Evolutionary conservation across 1,140 invertebrate genomes (phyloP), one percentile per base, ranked within the genome.

Genomic region (Chionoecetes opilio): DNA sequence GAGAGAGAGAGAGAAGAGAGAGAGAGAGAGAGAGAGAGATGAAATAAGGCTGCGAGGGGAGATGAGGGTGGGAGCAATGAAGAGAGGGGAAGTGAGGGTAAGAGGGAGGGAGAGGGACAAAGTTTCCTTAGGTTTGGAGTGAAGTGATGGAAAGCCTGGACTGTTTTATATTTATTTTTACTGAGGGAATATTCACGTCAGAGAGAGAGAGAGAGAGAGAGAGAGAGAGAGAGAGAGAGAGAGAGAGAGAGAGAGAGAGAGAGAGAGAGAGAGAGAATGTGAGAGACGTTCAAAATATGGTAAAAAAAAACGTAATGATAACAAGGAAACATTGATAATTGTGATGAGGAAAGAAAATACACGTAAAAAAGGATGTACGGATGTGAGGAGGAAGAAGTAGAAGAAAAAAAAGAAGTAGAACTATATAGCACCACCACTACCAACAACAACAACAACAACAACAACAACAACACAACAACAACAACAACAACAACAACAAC

Each of bases 1-100:
- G 53, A 75, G 53, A 75, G 53, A 75, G 53, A 75, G 53, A 75
- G 53, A 75, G 53, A 75, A 75, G 53, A 75, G 53, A 75, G 53
- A 75, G 53, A 75, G 53, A 75, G 53, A 75, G 6, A 11, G 21
- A 75, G 53, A 75, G 53, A 75, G 53, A 75, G 53, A 75, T 6
- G 26, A 21, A 75, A 21, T 11, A 21, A 21, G 53, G 21, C 2
- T 14, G 53, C 2, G 21, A 75, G 21, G 21, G 9, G 26, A 21
- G 21, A 21, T 14, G 21, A 75, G 9, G 21, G 21, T 21, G n/a
- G n/a, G n/a, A 75, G 21, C 26, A 26, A 2, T 11, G n/a, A 21
- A n/a, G 21, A 26, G n/a, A 8, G n/a, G 21, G 63, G 8, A 8
- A 75, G 21, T n/a, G 63, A 75, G 21, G 8, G 63, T n/a, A 8